phyloP scores from a whole-genome alignment of 2,113 vertebrate genomes.

The Solenodon paradoxus region DNA sequence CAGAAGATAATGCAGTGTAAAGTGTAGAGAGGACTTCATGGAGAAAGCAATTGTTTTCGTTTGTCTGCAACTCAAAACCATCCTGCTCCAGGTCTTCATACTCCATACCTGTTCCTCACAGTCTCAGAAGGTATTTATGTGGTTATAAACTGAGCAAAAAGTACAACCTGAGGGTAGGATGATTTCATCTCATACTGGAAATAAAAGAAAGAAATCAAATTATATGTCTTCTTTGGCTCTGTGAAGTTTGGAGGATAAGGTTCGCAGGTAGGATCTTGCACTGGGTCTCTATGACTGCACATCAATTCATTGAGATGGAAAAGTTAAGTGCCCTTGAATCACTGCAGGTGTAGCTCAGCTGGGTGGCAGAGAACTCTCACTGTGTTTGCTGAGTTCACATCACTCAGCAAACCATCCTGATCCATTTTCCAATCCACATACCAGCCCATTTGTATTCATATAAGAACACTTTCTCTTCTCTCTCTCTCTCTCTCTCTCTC shows the following conservation, averaged over 20 bases:
- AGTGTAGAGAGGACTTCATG: not conserved
- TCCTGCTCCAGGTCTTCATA: not conserved
- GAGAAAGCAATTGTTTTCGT: not conserved
- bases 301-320: not conserved
- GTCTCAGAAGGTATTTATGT: conserved; percentile 1
- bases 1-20: not conserved
- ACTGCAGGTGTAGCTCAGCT: not conserved
- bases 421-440: not conserved
- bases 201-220: conserved; percentile 49
- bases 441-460: not conserved
- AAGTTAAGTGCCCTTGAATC: not conserved
- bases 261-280: not conserved
- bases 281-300: not conserved
- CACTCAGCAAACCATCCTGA: not conserved
- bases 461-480: not conserved
- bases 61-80: not conserved
- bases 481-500: not conserved
- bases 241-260: not conserved
- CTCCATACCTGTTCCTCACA: not conserved
- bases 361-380: not conserved
- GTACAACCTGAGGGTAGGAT: conserved; percentile 19
- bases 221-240: not conserved
- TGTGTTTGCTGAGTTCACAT: not conserved
- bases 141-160: conserved; percentile 40
- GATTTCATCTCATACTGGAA: conserved; percentile 37